Conservation (phyloP, 2,888 invertebrate species). For the Phyto melanocephala region DNA sequence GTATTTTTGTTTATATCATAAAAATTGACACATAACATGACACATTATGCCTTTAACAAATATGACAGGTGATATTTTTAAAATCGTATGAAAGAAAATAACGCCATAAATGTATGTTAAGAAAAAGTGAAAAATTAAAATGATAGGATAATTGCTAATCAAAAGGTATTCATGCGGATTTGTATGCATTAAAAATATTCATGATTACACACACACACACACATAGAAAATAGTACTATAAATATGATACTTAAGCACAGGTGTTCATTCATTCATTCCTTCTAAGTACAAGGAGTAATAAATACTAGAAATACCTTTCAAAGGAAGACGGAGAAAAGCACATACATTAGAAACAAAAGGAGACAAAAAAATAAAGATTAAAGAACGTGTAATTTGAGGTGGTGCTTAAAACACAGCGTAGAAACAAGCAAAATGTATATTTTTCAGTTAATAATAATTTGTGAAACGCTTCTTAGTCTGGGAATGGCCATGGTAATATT, state of each 20-base stretch:
- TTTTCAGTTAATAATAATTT: conserved; percentile 45
- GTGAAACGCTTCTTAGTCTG: background rate
- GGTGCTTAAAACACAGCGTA: background rate
- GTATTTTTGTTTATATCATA: conserved; percentile 1
- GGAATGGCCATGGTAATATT: conserved; percentile 42
- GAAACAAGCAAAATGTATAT: conserved; percentile 31
- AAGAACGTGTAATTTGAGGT: conserved; percentile 43
- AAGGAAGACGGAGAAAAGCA: conserved; percentile 23
- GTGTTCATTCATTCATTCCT: conserved; percentile 46
- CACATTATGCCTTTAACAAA: conserved; percentile 50
- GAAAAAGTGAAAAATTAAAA: conserved; percentile 49
- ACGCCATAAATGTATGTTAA: background rate
- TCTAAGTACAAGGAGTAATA: background rate
- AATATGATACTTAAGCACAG: conserved; percentile 57
- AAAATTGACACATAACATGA: conserved; percentile 57
- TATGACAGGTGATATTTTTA: conserved; percentile 73
- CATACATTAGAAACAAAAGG: conserved; percentile 39
- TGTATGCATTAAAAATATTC: conserved; percentile 21
- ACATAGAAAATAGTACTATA: background rate
- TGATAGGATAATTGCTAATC: conserved; percentile 73
- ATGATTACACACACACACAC: background rate
- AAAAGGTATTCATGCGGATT: conserved; percentile 56
- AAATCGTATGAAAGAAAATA: background rate
- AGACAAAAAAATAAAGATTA: conserved; percentile 15
- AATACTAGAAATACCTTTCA: conserved; percentile 31